Base-by-base conservation (phyloP, 2,113 vertebrate species). In the Mohoua ochrocephala region DNA sequence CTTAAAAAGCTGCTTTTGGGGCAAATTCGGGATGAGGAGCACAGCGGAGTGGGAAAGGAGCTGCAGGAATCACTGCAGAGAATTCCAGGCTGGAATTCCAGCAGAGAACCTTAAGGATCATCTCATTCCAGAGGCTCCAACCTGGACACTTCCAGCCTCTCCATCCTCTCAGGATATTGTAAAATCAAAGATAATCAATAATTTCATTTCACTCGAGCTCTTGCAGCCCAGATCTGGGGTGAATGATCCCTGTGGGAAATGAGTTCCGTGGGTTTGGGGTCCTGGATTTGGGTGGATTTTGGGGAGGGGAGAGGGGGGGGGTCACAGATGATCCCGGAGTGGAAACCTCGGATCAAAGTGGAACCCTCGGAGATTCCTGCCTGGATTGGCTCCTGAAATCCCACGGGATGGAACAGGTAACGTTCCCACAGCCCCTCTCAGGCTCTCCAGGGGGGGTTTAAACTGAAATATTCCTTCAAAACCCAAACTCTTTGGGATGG, bases 191-290 rank as follows among this genome's bases (percentile, higher is more conserved):
- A 56, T 56, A 59, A 20, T 27, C 50, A 88, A 93, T 54, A 11
- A 30, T 93, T 96, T 85, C 20, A 61, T 68, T 96, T 44, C 6
- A 33, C 67, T 27, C 76, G 76, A 61, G 49, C 7, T 2, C 6
- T 7, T 7, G 27, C 37, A 28, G 54, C 80, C 2, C 4, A 31
- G 52, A 33, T 12, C 31, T 2, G 1, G 1, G 5, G 14, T 1
- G 0, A 8, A n/a, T n/a, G n/a, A n/a, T n/a, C n/a, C 37, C 60
- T 12, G 8, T 3, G 20, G 17, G 7, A 1, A 28, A 11, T 1
- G 45, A 2, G 60, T 12, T 4, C 42, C 2, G 1, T 5, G 1
- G 3, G 5, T 44, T 19, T 19, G 9, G 4, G 6, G 47, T 5
- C 16, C 60, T 37, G 47, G 37, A 15, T 22, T 22, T 21, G 39